phyloP scores from a whole-genome alignment of 2,888 invertebrate genomes.

The Arctia plantaginis region DNA sequence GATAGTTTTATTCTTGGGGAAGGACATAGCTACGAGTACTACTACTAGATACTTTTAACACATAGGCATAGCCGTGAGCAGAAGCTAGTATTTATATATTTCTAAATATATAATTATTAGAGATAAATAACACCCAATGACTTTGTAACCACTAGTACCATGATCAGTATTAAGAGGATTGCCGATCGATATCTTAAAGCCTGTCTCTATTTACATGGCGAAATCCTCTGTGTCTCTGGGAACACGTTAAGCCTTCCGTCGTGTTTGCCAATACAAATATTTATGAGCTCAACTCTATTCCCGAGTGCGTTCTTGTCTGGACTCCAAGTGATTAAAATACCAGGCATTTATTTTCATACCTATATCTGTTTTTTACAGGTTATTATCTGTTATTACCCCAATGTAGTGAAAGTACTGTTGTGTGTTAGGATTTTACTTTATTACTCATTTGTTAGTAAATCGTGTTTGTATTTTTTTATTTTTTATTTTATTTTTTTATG shows the following conservation, averaged over 20 bases:
- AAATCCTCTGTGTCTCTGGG: slow-evolving; percentile 2
- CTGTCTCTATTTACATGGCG: slow-evolving; percentile 3
- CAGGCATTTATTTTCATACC: too few species aligned
- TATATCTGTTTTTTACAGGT: too few species aligned
- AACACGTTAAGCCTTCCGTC: slow-evolving; percentile 2
- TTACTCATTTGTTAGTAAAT: too few species aligned
- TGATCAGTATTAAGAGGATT: slow-evolving; percentile 6
- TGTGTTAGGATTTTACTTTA: too few species aligned
- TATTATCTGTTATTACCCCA: too few species aligned
- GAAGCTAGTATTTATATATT: not conserved
- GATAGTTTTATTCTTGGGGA: too few species aligned
- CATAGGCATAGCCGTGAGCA: too few species aligned
- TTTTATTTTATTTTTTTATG: too few species aligned
- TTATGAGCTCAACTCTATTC: not conserved
- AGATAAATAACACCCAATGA: not conserved
- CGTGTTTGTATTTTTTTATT: too few species aligned
- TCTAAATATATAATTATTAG: not conserved
- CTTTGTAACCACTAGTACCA: not conserved
- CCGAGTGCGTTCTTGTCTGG: not conserved
- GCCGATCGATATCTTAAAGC: not conserved
- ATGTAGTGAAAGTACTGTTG: too few species aligned
- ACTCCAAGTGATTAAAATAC: not conserved
- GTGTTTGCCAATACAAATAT: slow-evolving; percentile 2
- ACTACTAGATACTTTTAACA: too few species aligned
- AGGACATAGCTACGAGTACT: too few species aligned